Evolutionary conservation across 1,140 invertebrate genomes (phyloP).

Genomic region (Bombus breviceps): DNA sequence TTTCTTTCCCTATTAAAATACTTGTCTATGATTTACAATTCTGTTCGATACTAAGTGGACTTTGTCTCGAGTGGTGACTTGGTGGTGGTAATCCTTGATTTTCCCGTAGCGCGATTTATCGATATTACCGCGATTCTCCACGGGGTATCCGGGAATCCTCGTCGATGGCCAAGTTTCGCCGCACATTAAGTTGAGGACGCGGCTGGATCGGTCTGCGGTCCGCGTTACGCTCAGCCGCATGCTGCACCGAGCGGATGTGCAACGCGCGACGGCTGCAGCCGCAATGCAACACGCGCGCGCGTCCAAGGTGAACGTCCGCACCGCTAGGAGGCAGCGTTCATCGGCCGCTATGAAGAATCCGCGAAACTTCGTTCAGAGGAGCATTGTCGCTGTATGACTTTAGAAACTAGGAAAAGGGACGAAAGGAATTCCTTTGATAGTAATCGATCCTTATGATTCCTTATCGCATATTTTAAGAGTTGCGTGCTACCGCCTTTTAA

Average conservation of each 20-base stretch:
- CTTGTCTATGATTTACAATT: too few species aligned
- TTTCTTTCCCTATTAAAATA: too few species aligned
- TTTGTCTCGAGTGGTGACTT: too few species aligned
- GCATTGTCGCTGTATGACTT: background rate
- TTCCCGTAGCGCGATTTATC: too few species aligned
- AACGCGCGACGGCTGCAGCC: conserved; percentile 34
- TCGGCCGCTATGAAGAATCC: background rate
- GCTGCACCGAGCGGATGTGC: conserved; percentile 33
- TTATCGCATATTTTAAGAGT: too few species aligned
- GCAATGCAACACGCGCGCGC: conserved; percentile 55
- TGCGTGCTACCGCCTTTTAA: too few species aligned
- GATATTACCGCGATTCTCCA: background rate
- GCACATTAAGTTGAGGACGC: conserved; percentile 14
- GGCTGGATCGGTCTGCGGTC: conserved; percentile 1
- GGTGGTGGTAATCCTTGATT: too few species aligned
- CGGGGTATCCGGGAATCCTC: background rate
- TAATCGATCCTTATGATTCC: too few species aligned
- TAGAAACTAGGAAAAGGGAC: conserved; percentile 6
- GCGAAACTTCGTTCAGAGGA: background rate
- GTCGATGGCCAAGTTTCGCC: conserved; percentile 16
- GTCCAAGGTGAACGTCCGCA: conserved; percentile 34
- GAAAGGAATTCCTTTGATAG: background rate
- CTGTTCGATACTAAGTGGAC: too few species aligned
- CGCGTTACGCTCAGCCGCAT: background rate
- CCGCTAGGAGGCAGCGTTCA: background rate